These are phyloP conservation scores for Myotis yumanensis DNA, from an alignment of 2,113 vertebrate genomes.

Conservation along the genomic window DNA sequence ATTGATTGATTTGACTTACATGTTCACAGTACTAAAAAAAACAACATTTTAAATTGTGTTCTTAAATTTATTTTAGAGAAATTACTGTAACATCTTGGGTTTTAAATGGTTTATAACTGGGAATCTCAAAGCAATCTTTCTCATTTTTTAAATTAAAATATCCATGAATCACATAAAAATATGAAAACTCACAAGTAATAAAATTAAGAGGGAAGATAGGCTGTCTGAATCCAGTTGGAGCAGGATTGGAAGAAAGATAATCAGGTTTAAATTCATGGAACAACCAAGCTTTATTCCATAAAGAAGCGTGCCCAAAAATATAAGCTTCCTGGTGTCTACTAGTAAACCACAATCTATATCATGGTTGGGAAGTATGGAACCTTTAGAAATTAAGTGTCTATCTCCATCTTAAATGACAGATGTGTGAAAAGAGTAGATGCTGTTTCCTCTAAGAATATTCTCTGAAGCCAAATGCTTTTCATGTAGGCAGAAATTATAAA, in stretches of 20 bases:
- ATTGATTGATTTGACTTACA: neutral
- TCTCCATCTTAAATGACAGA: neutral
- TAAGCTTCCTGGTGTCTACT: neutral
- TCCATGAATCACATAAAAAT: neutral
- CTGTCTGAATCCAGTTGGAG: neutral
- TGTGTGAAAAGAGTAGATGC: neutral
- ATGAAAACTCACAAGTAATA: neutral
- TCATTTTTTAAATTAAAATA: neutral
- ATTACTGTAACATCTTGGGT: neutral
- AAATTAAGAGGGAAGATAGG: neutral
- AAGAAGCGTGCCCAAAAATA: neutral
- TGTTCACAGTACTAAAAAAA: neutral
- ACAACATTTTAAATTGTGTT: neutral
- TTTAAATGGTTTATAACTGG: neutral
- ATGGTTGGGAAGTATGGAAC: neutral
- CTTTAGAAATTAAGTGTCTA: neutral
- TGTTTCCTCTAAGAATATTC: neutral
- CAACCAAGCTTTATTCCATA: neutral
- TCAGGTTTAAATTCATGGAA: neutral
- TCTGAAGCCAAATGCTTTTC: neutral
- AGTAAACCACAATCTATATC: neutral
- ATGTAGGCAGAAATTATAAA: neutral
- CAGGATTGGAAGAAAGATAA: neutral
- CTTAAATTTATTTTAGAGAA: slow-evolving; percentile 35
- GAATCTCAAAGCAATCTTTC: neutral